Evolutionary conservation across 2,888 invertebrate genomes (phyloP), one percentile per base, ranked within the genome.

Genomic region (Aproaerema taeniolella): DNA sequence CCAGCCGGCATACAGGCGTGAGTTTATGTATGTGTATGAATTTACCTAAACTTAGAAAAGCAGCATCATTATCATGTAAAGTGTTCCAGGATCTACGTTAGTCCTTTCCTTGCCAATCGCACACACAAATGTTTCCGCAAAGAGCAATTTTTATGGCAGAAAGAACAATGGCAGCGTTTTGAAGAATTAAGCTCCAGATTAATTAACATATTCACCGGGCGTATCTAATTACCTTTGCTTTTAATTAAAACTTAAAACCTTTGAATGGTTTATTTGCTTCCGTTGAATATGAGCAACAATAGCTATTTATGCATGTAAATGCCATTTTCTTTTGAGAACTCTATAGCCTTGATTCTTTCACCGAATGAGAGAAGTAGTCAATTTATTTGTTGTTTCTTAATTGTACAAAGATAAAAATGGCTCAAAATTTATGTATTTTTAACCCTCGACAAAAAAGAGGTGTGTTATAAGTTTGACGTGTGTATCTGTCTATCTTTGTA

Each of bases 171-270:
- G 81, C 52, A 58, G 54, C 71, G 72, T 78, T 82, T 79, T 80
- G 68, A 79, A 65, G 73, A 81, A 80, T 80, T 78, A 78, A 76
- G 67, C 65, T 70, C 60, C 72, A 72, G 71, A 77, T 82, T 85
- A 82, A 85, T 85, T 85, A 83, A 78, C 81, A 72, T 76, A 75
- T 67, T 72, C 79, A 79, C 66, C 53, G 66, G 69, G 63, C 82
- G 79, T 80, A 59, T 75, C 81, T 81, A 82, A 85, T 82, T 78
- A 82, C 74, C 63, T 54, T 57, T 46, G 60, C 68, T 67, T 81
- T 82, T 81, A 80, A 83, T 83, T 82, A 81, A 82, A 83, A 79
- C 61, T 75, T 72, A 64, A 69, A 72, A 59, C 65, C 65, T 65
- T 53, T 52, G 49, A 58, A 67, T 67, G 75, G 70, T 78, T 79